phyloP scores from a whole-genome alignment of 1,140 invertebrate species.

The Drosophila asahinai region DNA sequence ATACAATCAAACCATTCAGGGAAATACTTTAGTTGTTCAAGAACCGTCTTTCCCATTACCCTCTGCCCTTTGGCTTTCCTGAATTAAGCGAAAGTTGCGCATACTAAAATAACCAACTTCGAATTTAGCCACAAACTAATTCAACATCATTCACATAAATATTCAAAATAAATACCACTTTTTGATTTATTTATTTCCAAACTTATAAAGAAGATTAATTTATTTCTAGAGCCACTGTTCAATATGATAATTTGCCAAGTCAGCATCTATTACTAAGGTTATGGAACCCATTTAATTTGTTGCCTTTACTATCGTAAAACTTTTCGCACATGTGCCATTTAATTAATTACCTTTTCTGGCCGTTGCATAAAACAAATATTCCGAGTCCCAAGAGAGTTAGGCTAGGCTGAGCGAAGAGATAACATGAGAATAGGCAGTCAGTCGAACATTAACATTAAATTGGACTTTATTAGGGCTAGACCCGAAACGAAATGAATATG shows the following conservation, averaged over 20 bases:
- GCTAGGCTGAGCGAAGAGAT: not conserved
- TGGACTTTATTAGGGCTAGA: slow-evolving; percentile 50
- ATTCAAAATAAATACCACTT: not conserved
- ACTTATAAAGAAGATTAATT: not conserved
- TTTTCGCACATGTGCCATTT: slow-evolving; percentile 39
- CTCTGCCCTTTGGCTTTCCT: no score
- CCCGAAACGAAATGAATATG: slow-evolving; percentile 55
- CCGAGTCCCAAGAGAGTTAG: not conserved
- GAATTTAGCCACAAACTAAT: no score
- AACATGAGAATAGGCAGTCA: slow-evolving; percentile 19
- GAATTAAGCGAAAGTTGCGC: no score
- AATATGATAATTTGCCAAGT: slow-evolving; percentile 13
- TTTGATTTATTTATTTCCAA: not conserved
- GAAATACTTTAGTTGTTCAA: no score
- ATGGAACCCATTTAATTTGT: slow-evolving; percentile 4
- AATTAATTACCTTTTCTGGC: slow-evolving; percentile 48
- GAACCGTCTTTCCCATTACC: no score
- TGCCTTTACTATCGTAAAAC: slow-evolving; percentile 1
- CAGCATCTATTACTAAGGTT: slow-evolving; percentile 18
- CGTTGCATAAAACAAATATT: slow-evolving; percentile 48
- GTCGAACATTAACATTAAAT: slow-evolving; percentile 55
- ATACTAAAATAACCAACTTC: no score
- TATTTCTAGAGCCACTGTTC: not conserved
- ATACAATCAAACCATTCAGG: not conserved
- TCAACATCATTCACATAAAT: not conserved